phyloP scores from a whole-genome alignment of 2,888 invertebrate genomes.

The Plebejus melissa region DNA sequence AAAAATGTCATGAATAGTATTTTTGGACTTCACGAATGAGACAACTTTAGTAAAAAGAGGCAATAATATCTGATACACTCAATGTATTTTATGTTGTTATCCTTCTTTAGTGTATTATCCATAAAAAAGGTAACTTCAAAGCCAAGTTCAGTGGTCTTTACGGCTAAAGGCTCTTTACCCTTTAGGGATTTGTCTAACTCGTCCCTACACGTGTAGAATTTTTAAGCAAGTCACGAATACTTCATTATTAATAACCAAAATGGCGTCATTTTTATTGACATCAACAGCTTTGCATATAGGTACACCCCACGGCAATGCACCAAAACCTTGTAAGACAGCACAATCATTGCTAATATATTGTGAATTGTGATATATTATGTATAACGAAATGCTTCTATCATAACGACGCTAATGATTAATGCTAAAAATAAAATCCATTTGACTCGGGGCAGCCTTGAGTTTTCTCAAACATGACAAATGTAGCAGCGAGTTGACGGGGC shows the following conservation, averaged over 20 bases:
- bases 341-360: no score
- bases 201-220: slow-evolving; percentile 5
- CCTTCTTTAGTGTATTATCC: not conserved
- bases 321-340: no score
- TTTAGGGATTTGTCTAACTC: not conserved
- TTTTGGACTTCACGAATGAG: no score
- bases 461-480: slow-evolving; percentile 18
- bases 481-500: not conserved
- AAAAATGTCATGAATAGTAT: no score
- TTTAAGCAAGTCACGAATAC: not conserved
- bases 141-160: slow-evolving; percentile 1
- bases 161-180: not conserved
- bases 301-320: no score
- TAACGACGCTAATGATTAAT: not conserved
- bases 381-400: not conserved
- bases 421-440: slow-evolving; percentile 7
- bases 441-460: not conserved
- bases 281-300: no score
- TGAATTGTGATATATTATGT: no score
- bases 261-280: no score
- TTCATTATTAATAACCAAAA: not conserved
- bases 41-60: no score
- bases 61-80: no score
- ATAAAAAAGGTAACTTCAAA: not conserved
- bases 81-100: no score